These are phyloP conservation scores for Hyperoplus immaculatus DNA, from an alignment of 2,797 vertebrate species.

Conservation along the genomic window DNA sequence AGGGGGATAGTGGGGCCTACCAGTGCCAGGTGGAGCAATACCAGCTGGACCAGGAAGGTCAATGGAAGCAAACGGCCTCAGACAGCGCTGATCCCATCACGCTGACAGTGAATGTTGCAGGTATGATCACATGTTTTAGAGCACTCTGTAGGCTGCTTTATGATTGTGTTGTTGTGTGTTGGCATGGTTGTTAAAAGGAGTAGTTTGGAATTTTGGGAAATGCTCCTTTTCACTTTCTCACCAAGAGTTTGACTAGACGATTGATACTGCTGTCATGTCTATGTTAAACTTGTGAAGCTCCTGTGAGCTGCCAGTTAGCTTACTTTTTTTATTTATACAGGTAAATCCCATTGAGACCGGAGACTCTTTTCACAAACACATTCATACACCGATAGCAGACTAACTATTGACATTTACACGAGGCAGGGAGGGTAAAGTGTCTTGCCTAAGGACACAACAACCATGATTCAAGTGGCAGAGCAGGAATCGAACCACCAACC, in stretches of 20 bases:
- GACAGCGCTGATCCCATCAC: conserved; percentile 24
- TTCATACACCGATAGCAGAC: too few relatives aligned
- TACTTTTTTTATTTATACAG: too few relatives aligned
- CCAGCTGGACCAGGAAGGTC: conserved; percentile 52
- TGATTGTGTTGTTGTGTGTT: background rate
- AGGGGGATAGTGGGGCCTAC: conserved; percentile 66
- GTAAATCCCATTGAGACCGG: too few relatives aligned
- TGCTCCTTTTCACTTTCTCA: background rate
- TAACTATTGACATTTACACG: too few relatives aligned
- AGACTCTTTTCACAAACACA: too few relatives aligned
- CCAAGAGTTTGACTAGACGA: background rate
- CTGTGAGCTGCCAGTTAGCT: background rate
- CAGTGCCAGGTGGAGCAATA: conserved; percentile 70
- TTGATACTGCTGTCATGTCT: background rate
- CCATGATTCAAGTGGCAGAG: too few relatives aligned
- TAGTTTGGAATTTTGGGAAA: background rate
- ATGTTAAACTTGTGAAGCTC: background rate
- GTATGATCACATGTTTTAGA: conserved; percentile 38
- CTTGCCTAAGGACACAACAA: too few relatives aligned
- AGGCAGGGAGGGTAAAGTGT: too few relatives aligned
- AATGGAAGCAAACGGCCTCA: conserved; percentile 61
- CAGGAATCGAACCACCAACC: too few relatives aligned
- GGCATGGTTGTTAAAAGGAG: background rate
- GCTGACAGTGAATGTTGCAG: conserved; percentile 51
- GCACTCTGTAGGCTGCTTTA: background rate